Conservation (phyloP, 1,140 invertebrate genomes). For the Dendroctonus ponderosae region DNA sequence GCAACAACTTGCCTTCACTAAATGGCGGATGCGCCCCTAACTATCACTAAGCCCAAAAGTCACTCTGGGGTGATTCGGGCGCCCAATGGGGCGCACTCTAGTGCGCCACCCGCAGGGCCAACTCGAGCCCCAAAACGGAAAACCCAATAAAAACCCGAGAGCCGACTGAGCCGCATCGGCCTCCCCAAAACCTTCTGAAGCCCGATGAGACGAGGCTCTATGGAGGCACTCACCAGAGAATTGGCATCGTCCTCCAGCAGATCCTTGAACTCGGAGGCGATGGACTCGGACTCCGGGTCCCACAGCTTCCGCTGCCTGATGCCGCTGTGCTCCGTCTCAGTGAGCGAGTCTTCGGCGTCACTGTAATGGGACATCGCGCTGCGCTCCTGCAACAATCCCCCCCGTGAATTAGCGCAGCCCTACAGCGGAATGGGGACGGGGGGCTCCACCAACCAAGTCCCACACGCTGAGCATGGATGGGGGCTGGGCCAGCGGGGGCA, state of each 20-base stretch:
- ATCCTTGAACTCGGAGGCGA: constrained; percentile 60
- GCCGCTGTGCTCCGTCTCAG: constrained; percentile 50
- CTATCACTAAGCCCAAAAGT: no score
- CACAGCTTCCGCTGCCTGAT: constrained; percentile 58
- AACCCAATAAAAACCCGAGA: background rate
- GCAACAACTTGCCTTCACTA: background rate
- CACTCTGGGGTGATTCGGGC: background rate
- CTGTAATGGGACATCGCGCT: constrained; percentile 45
- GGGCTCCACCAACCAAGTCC: no score
- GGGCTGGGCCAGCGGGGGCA: no score
- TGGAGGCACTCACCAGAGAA: constrained; percentile 51
- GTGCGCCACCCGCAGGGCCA: background rate
- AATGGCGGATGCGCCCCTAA: background rate
- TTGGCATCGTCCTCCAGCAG: constrained; percentile 60
- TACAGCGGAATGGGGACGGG: no score
- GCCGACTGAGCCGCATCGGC: background rate
- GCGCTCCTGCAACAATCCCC: no score
- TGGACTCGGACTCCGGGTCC: constrained; percentile 58
- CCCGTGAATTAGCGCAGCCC: no score
- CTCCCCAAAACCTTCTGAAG: background rate
- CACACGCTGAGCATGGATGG: no score
- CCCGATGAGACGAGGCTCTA: background rate
- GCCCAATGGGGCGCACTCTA: background rate
- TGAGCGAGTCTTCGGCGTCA: constrained; percentile 49
- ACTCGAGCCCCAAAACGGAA: background rate